Percentiles rank a stretch among this genome's conserved stretches.
These are phyloP conservation scores for Gonioctena quinquepunctata DNA, from an alignment of 1,140 invertebrate genomes.

Conservation along the genomic window DNA sequence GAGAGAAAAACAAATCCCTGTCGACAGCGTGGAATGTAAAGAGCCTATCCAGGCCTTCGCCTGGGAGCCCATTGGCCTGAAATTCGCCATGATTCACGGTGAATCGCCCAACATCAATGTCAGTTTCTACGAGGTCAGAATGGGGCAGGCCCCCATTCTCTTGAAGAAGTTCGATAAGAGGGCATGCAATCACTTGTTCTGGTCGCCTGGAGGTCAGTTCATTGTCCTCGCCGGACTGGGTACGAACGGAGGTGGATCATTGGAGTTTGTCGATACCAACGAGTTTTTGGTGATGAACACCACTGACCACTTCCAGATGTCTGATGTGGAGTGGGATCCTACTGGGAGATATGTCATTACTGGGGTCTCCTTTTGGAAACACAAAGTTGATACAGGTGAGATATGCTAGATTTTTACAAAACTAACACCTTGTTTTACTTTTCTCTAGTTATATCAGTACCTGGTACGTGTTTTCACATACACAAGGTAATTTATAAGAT, in stretches of 20 bases:
- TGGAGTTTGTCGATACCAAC: conserved; percentile 95
- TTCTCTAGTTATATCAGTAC: too few species aligned
- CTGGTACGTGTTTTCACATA: too few species aligned
- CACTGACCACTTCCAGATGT: conserved; percentile 88
- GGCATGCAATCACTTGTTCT: conserved; percentile 92
- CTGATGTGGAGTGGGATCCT: conserved; percentile 98
- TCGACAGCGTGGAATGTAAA: conserved; percentile 95
- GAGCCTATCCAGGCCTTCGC: conserved; percentile 94
- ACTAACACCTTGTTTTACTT: too few species aligned
- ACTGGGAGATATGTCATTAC: conserved; percentile 97
- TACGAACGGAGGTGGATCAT: conserved; percentile 80
- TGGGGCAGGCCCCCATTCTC: conserved; percentile 81
- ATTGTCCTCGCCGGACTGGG: conserved; percentile 87
- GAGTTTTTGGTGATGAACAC: conserved; percentile 94
- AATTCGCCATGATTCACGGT: conserved; percentile 96
- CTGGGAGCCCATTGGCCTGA: conserved; percentile 96
- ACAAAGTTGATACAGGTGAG: conserved; percentile 87
- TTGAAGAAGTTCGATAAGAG: conserved; percentile 91
- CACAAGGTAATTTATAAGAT: too few species aligned
- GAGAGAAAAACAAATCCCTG: conserved; percentile 96
- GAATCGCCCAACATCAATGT: conserved; percentile 87
- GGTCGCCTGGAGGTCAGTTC: conserved; percentile 95
- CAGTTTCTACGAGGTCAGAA: conserved; percentile 86
- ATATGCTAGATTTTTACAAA: too few species aligned
- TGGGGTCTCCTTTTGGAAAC: conserved; percentile 92